Conservation (phyloP, 2,888 invertebrate species). For the Nomada fabriciana region DNA sequence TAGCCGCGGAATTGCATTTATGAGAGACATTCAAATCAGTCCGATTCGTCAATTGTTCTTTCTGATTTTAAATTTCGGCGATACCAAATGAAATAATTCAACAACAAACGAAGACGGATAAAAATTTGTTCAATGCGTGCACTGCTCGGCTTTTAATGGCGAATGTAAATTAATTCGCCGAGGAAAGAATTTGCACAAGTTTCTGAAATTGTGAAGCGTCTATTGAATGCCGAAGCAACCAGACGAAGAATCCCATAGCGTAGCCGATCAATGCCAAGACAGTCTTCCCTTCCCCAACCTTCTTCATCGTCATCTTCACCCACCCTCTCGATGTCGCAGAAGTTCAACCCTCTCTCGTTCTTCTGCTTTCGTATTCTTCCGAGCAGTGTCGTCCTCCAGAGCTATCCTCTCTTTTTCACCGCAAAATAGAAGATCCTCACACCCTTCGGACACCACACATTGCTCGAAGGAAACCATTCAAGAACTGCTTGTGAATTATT, state of each 20-base stretch:
- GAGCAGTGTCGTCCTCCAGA: constrained; percentile 10
- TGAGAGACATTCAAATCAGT: too few relatives aligned
- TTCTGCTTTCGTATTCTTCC: constrained; percentile 10
- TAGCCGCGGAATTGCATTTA: too few relatives aligned
- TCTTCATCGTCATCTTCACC: constrained; percentile 44
- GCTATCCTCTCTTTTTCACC: constrained; percentile 4
- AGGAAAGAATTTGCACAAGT: not conserved
- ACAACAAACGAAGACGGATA: too few relatives aligned
- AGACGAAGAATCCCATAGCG: constrained; percentile 55
- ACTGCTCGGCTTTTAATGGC: too few relatives aligned
- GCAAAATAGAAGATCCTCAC: constrained; percentile 12
- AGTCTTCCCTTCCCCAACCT: constrained; percentile 33
- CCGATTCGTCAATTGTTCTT: too few relatives aligned
- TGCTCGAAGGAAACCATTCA: constrained; percentile 24
- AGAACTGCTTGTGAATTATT: constrained; percentile 44
- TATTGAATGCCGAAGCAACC: constrained; percentile 56
- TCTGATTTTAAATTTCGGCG: too few relatives aligned
- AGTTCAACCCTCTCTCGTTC: constrained; percentile 44
- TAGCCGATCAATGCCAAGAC: constrained; percentile 72
- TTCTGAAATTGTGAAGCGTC: constrained; percentile 53
- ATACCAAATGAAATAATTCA: too few relatives aligned
- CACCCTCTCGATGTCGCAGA: constrained; percentile 49
- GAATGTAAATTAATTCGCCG: too few relatives aligned
- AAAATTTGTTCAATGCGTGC: too few relatives aligned
- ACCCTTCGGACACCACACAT: constrained; percentile 3